Evolutionary conservation across 1,140 invertebrate species (phyloP).

Genomic region (Anastrepha ludens): DNA sequence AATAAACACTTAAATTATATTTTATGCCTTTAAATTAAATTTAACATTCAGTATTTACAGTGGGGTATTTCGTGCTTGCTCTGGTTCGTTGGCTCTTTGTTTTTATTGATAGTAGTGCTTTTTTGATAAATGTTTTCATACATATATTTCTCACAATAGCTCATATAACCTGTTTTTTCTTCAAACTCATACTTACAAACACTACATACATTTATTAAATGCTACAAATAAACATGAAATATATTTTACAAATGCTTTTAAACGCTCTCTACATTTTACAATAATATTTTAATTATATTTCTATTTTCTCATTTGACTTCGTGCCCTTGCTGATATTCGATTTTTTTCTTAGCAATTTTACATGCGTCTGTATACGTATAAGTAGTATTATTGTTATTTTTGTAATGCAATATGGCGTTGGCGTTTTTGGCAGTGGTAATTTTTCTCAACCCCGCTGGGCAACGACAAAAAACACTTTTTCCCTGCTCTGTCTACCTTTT

Average conservation of each 20-base stretch:
- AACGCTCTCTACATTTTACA: background rate
- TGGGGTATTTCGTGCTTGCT: background rate
- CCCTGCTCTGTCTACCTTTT: background rate
- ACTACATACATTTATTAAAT: constrained; percentile 23
- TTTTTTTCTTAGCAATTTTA: constrained; percentile 7
- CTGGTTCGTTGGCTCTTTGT: constrained; percentile 5
- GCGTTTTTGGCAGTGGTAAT: constrained; percentile 58
- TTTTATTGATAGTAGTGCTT: background rate
- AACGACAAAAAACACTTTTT: constrained; percentile 5
- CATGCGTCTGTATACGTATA: constrained; percentile 5
- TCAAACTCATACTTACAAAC: background rate
- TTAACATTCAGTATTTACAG: constrained; percentile 33
- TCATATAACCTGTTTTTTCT: background rate
- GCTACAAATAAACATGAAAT: constrained; percentile 14
- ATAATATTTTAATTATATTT: background rate
- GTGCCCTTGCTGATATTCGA: background rate
- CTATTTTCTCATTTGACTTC: background rate
- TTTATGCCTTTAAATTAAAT: background rate
- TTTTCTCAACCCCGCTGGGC: background rate
- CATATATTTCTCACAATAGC: background rate
- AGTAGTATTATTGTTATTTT: constrained; percentile 21
- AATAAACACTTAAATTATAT: constrained; percentile 9
- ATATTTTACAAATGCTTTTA: constrained; percentile 42
- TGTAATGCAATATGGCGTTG: constrained; percentile 56
- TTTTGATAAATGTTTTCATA: background rate